A percentile compares a stretch with the other conserved stretches of the same genome.
Conservation (phyloP, 2,888 invertebrate species). For the Zele albiditarsus region DNA sequence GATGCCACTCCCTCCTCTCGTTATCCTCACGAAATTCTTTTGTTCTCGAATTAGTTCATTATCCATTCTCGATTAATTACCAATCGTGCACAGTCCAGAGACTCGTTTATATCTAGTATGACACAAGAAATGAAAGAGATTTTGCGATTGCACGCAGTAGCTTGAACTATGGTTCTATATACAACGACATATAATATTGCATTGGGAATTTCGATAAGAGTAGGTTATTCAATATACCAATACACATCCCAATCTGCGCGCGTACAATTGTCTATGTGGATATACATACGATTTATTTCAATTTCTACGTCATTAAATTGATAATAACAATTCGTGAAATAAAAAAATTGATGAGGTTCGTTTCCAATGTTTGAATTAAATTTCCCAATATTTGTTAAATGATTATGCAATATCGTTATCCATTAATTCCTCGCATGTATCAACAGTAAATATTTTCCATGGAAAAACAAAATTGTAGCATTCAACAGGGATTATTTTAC, state of each 20-base stretch:
- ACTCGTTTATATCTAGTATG: neutral
- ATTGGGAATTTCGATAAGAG: neutral
- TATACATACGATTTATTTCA: neutral
- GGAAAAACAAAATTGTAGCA: too few species aligned
- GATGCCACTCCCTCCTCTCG: neutral
- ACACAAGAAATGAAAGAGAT: neutral
- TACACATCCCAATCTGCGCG: neutral
- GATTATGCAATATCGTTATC: too few species aligned
- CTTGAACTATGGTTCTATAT: too few species aligned
- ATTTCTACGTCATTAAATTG: neutral
- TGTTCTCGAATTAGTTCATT: slow-evolving; percentile 37
- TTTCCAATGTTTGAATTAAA: neutral
- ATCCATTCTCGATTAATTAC: slow-evolving; percentile 28
- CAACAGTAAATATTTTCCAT: too few species aligned
- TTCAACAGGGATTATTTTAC: too few species aligned
- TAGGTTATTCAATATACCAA: neutral
- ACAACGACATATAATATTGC: neutral
- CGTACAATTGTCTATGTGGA: too few species aligned
- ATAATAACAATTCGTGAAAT: neutral
- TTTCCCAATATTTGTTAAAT: too few species aligned
- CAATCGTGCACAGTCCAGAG: neutral
- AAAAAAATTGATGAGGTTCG: neutral
- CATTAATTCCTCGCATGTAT: too few species aligned
- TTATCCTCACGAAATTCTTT: slow-evolving; percentile 19
- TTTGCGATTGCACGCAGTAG: neutral